Percentiles rank a stretch among this genome's conserved stretches.
Evolutionary conservation across 1,140 invertebrate genomes (phyloP).

Genomic region (Goniozus legneri): DNA sequence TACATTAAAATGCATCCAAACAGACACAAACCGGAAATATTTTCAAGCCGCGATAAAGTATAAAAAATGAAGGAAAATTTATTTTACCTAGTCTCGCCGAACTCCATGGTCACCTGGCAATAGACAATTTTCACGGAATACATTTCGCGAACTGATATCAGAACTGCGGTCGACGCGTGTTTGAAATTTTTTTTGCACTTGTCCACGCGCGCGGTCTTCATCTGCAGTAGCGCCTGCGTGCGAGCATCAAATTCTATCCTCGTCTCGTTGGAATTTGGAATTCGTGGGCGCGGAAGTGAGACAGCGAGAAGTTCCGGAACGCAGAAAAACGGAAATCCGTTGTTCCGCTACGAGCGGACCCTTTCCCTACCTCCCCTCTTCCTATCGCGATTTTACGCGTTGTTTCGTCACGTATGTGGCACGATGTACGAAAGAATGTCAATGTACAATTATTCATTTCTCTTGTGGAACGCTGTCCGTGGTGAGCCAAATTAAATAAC

Average conservation of each 20-base stretch:
- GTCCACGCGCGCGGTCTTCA: neutral
- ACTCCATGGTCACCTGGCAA: slow-evolving; percentile 49
- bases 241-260: no score
- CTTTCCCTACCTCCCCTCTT: slow-evolving; percentile 12
- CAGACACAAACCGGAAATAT: no score
- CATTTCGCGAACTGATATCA: slow-evolving; percentile 28
- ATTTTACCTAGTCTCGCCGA: no score
- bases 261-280: no score
- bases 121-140: slow-evolving; percentile 50
- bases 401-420: no score
- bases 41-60: no score
- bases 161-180: slow-evolving; percentile 14
- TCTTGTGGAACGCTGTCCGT: no score
- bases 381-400: neutral
- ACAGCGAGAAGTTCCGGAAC: slow-evolving; percentile 9
- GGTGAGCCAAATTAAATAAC: no score
- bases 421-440: no score
- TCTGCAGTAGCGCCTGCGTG: neutral
- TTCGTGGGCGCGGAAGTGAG: no score
- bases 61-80: neutral
- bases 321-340: slow-evolving; percentile 51
- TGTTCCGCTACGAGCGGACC: slow-evolving; percentile 41
- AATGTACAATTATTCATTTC: no score
- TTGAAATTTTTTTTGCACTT: neutral
- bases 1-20: no score